Evolutionary conservation across 1,140 invertebrate genomes (phyloP).

Genomic region (Meloidogyne chitwoodi): DNA sequence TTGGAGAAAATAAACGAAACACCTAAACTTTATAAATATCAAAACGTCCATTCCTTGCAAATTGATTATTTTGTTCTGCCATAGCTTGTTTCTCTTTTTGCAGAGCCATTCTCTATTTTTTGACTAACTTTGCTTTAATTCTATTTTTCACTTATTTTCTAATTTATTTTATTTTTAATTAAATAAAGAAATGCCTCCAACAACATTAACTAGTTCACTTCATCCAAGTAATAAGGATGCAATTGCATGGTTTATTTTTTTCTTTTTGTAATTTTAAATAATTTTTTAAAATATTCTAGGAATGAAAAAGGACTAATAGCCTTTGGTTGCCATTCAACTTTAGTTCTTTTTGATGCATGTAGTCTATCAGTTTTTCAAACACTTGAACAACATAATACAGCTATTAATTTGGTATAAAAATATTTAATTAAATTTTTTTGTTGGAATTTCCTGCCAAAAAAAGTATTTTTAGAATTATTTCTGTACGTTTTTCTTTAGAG

Average conservation of each 20-base stretch:
- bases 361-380: conserved; percentile 41
- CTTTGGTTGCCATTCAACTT: conserved; percentile 34
- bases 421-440: not conserved
- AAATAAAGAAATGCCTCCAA: conserved; percentile 9
- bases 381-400: conserved; percentile 33
- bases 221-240: conserved; percentile 43
- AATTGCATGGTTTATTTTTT: conserved; percentile 38
- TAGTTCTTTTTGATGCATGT: conserved; percentile 37
- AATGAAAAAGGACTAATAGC: conserved; percentile 32
- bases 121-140: no score
- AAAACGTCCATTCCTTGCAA: no score
- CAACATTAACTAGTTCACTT: conserved; percentile 35
- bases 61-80: no score
- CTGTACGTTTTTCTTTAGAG: no score
- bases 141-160: not conserved
- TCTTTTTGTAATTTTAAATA: conserved; percentile 20
- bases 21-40: no score
- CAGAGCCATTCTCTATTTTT: no score
- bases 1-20: no score
- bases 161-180: not conserved
- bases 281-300: conserved; percentile 27
- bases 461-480: no score
- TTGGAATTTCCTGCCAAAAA: no score
- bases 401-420: conserved; percentile 40
- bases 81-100: no score